phyloP scores from a whole-genome alignment of 2,888 invertebrate genomes.

The Acleris emargana region DNA sequence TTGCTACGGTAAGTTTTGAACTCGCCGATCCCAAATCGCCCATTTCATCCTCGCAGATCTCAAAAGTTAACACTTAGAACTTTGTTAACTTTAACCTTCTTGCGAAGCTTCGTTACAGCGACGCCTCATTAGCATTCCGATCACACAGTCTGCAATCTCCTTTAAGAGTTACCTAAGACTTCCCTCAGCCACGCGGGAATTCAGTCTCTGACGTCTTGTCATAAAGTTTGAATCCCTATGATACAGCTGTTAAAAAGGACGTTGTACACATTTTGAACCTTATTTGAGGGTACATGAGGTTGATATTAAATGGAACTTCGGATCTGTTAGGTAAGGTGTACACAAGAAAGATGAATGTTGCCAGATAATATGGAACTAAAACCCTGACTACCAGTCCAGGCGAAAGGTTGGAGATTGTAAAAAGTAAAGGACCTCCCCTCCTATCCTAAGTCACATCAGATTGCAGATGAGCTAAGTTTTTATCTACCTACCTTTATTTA shows the following conservation, averaged over 20 bases:
- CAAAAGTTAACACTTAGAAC: not conserved
- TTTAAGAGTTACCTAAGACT: slow-evolving; percentile 1
- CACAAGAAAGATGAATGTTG: not conserved
- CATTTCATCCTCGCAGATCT: not conserved
- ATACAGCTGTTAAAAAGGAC: not conserved
- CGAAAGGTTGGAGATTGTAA: not conserved
- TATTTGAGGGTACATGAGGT: not conserved
- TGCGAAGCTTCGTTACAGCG: not conserved
- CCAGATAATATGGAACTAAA: not conserved
- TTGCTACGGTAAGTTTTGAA: too few species aligned
- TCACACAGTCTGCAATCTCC: slow-evolving; percentile 4
- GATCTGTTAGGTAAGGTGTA: not conserved
- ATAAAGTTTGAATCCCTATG: not conserved
- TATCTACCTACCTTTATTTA: too few species aligned
- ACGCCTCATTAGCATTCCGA: not conserved
- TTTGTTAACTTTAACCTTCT: not conserved
- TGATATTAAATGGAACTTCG: not conserved
- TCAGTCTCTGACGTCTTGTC: not conserved
- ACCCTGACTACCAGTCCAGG: not conserved
- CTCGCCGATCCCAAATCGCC: too few species aligned
- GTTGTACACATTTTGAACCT: not conserved
- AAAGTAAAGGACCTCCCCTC: too few species aligned
- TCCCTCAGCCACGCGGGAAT: not conserved
- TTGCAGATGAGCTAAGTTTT: too few species aligned
- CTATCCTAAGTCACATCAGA: too few species aligned